A percentile compares a stretch with the other conserved stretches of the same genome.
Conservation (phyloP, 1,140 invertebrate genomes). For the Geopemphigus sp. region DNA sequence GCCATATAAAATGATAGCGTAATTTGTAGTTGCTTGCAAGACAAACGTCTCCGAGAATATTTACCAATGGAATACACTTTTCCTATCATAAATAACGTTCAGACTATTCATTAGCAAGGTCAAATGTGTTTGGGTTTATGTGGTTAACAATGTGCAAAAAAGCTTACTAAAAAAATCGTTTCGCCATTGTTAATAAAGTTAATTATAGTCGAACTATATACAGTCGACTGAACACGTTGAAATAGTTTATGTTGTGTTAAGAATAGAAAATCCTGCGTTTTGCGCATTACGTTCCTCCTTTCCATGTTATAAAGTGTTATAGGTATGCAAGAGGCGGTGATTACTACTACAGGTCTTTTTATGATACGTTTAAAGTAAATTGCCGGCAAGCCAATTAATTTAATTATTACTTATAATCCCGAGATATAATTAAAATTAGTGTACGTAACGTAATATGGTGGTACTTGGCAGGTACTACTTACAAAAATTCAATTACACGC, state of each 20-base stretch:
- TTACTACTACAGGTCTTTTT: background rate
- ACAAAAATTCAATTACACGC: no score
- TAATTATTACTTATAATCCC: background rate
- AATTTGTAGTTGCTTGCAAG: background rate
- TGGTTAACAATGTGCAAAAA: slow-evolving; percentile 7
- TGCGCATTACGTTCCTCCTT: background rate
- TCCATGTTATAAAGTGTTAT: no score
- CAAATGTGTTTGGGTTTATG: background rate
- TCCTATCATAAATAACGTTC: background rate
- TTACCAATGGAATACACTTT: background rate
- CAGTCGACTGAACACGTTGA: slow-evolving; percentile 24
- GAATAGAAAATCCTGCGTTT: slow-evolving; percentile 21
- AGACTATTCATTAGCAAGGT: background rate
- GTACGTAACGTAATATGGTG: background rate
- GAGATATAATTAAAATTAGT: background rate
- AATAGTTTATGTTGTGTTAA: slow-evolving; percentile 31
- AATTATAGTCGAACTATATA: slow-evolving; percentile 15
- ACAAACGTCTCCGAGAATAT: background rate
- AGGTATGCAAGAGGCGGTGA: background rate
- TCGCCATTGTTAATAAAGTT: slow-evolving; percentile 9
- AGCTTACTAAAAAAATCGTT: slow-evolving; percentile 7
- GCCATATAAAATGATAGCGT: background rate
- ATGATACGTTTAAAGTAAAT: slow-evolving; percentile 11
- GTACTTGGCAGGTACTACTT: no score
- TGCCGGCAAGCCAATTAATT: background rate